A percentile compares a stretch with the other conserved stretches of the same genome.
Evolutionary conservation across 2,113 vertebrate species (phyloP).

Genomic region (Malurus cyaneus): DNA sequence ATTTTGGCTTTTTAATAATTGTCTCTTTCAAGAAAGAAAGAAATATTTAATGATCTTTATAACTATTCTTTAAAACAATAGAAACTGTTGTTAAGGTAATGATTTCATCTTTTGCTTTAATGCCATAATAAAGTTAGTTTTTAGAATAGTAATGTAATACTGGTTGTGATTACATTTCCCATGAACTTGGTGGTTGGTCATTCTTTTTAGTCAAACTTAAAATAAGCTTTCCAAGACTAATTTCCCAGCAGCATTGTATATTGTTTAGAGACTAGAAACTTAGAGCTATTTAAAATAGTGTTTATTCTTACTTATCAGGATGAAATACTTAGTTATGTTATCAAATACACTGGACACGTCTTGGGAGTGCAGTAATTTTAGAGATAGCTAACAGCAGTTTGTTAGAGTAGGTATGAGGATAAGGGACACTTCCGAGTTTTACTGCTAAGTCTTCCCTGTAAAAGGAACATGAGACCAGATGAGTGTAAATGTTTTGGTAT

Average conservation of each 20-base stretch:
- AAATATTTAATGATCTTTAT: neutral
- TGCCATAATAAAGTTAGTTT: neutral
- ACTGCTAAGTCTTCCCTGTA: neutral
- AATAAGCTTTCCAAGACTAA: neutral
- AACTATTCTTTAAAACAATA: neutral
- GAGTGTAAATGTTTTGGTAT: neutral
- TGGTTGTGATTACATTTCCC: neutral
- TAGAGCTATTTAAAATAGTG: neutral
- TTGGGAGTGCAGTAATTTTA: neutral
- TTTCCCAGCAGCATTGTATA: neutral
- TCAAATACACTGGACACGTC: neutral
- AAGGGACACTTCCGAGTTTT: neutral
- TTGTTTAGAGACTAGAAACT: neutral
- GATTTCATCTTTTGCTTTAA: neutral
- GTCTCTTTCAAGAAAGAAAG: neutral
- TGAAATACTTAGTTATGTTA: neutral
- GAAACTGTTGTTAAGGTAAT: neutral
- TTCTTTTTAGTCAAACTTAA: neutral
- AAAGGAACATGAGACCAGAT: neutral
- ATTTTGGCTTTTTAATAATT: neutral
- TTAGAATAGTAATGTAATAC: neutral
- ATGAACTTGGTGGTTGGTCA: neutral
- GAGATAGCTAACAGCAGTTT: neutral
- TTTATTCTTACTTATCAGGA: neutral
- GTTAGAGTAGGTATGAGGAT: neutral